These are phyloP conservation scores for Mirounga angustirostris DNA, from an alignment of 2,113 vertebrate genomes.

Conservation along the genomic window DNA sequence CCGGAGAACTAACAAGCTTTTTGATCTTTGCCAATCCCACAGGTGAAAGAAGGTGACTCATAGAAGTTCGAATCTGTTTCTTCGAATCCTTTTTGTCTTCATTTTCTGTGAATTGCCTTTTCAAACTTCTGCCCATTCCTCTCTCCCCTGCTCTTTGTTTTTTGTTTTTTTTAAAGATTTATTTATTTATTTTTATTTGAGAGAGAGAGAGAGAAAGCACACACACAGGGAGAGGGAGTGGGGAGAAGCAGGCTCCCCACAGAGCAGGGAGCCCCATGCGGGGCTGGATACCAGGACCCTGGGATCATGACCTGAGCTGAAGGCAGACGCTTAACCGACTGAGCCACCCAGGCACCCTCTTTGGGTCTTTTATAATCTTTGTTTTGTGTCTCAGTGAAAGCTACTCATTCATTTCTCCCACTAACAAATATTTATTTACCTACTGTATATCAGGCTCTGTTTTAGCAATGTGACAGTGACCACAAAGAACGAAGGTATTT, in stretches of 20 bases:
- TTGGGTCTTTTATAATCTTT: background rate
- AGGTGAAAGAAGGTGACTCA: slow-evolving; percentile 31
- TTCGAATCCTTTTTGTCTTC: background rate
- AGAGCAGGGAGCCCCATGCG: too few species aligned
- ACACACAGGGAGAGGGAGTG: too few species aligned
- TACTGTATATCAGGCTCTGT: background rate
- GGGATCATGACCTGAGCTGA: background rate
- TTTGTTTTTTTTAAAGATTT: background rate
- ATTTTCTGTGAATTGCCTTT: slow-evolving; percentile 6
- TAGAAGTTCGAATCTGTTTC: background rate
- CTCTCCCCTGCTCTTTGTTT: background rate
- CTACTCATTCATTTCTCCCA: background rate
- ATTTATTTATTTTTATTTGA: background rate
- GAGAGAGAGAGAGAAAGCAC: background rate
- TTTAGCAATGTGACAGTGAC: background rate
- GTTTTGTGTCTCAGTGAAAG: slow-evolving; percentile 15
- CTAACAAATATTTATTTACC: slow-evolving; percentile 24
- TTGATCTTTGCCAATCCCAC: background rate
- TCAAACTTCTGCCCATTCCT: background rate
- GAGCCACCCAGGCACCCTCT: background rate
- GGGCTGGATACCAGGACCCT: background rate
- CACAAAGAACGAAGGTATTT: background rate
- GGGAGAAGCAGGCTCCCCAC: too few species aligned
- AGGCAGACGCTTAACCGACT: background rate
- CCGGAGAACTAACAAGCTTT: background rate